Base-by-base conservation (phyloP, 2,888 invertebrate species). In the Tinea pellionella region DNA sequence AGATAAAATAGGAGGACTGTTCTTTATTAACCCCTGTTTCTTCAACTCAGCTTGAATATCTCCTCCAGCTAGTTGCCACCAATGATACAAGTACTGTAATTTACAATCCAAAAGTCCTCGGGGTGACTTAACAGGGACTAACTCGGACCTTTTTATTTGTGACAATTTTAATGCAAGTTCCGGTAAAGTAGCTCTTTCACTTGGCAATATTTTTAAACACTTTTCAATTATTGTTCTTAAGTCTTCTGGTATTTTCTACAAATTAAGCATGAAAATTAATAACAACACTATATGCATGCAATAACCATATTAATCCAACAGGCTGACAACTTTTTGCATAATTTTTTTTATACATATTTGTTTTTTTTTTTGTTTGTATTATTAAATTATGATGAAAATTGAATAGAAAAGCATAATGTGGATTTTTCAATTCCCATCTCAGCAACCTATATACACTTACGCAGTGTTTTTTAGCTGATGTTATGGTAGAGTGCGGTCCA, bases 51-150 rank as follows among this genome's bases (percentile, higher is more conserved):
- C 89, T 63, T 95, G 94, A 60, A 98, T 93, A 82, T 98, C 98
- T 0, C 98, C 98, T 0, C 99, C 99, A 15, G 98, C 96, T 61
- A 99, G 75, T 74, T 96, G 95, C 99, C 99, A 99, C 80, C 97
- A 91, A 74, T 97, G 94, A 75, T 97, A 99, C 24, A 97, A 89
- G 72, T 97, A 95, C 63, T 94, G 91, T 64, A 98, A 83, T 11
- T 92, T 89, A 63, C 87, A 85, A 0, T 86, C 86, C 67, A 89
- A 69, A 1, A 90, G 68, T 53, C 84, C 71, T 61, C 77, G 65
- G 53, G 74, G 88, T 60, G 88, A 83, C 65, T 88, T 80, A 4
- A 73, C 71, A 59, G 86, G 81, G 4, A 78, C 71, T 16, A 88
- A 70, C 60, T 84, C 78, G 60, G 83, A 84, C 19, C 75, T 75